These are phyloP conservation scores for Gryllus longicercus DNA, from an alignment of 2,888 invertebrate species.

Conservation along the genomic window DNA sequence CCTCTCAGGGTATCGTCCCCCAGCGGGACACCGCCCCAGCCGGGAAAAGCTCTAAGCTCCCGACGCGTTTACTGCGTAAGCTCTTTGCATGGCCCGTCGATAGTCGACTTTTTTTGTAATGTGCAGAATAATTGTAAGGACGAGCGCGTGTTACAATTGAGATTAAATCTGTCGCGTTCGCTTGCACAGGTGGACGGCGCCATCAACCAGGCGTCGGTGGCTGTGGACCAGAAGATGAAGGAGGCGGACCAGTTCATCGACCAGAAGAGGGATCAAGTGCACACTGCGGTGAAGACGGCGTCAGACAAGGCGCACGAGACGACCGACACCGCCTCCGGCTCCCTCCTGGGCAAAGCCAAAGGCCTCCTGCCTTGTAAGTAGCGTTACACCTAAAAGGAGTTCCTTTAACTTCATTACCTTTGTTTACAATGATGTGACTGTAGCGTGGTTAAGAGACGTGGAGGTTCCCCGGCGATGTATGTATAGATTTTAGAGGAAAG, in stretches of 20 bases:
- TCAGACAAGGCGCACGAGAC: conserved; percentile 45
- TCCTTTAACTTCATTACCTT: background rate
- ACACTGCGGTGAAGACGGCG: conserved; percentile 38
- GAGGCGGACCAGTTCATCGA: conserved; percentile 61
- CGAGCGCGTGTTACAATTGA: too few relatives aligned
- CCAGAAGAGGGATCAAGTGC: conserved; percentile 50
- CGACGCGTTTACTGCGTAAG: too few relatives aligned
- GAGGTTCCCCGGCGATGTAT: too few relatives aligned
- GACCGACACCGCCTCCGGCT: conserved; percentile 51
- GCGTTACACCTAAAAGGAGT: background rate
- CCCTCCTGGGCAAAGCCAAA: conserved; percentile 53
- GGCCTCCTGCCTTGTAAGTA: conserved; percentile 45
- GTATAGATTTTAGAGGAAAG: too few relatives aligned
- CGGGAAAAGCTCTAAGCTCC: too few relatives aligned
- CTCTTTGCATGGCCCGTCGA: too few relatives aligned
- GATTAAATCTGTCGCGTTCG: too few relatives aligned
- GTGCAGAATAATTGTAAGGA: too few relatives aligned
- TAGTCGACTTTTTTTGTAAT: too few relatives aligned
- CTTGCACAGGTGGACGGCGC: conserved; percentile 42
- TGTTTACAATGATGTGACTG: background rate
- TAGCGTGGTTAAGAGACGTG: too few relatives aligned
- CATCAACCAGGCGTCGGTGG: conserved; percentile 52
- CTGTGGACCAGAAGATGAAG: conserved; percentile 60
- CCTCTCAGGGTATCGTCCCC: too few relatives aligned
- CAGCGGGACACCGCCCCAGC: too few relatives aligned